Evolutionary conservation across 1,140 invertebrate genomes (phyloP).

Genomic region (Intoshia linei): DNA sequence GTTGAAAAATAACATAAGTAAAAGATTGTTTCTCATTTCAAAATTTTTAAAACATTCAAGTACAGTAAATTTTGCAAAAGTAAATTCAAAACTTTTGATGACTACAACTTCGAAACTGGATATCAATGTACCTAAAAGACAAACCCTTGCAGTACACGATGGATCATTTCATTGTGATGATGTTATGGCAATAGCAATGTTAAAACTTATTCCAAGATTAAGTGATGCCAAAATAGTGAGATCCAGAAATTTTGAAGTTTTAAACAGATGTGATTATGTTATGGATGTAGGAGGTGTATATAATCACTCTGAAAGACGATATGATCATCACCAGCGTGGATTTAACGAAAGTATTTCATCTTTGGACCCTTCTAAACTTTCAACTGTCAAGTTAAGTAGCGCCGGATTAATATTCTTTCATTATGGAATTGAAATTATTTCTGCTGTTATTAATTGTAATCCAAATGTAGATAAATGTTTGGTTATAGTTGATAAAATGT

Average conservation of each 20-base stretch:
- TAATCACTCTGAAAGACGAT: conserved; percentile 38
- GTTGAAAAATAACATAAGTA: too few species aligned
- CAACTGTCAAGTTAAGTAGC: conserved; percentile 45
- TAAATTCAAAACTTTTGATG: too few species aligned
- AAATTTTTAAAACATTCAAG: too few species aligned
- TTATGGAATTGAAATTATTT: conserved; percentile 48
- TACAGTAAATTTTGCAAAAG: too few species aligned
- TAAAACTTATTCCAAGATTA: too few species aligned
- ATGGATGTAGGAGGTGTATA: conserved; percentile 74
- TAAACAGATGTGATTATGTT: conserved; percentile 58
- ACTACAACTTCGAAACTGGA: too few species aligned
- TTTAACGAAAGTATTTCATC: conserved; percentile 32
- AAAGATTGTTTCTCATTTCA: too few species aligned
- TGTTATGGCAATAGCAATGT: too few species aligned
- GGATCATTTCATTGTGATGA: too few species aligned
- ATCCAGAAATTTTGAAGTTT: conserved; percentile 29
- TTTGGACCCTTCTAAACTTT: conserved; percentile 26
- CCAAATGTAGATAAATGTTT: neutral
- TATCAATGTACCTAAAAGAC: too few species aligned
- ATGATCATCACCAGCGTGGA: conserved; percentile 67
- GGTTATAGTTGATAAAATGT: conserved; percentile 32
- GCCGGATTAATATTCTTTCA: conserved; percentile 67
- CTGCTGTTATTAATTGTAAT: conserved; percentile 13
- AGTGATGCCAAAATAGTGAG: too few species aligned
- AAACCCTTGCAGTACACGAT: too few species aligned